Conservation (phyloP, 2,113 vertebrate genomes). For the Indri indri region DNA sequence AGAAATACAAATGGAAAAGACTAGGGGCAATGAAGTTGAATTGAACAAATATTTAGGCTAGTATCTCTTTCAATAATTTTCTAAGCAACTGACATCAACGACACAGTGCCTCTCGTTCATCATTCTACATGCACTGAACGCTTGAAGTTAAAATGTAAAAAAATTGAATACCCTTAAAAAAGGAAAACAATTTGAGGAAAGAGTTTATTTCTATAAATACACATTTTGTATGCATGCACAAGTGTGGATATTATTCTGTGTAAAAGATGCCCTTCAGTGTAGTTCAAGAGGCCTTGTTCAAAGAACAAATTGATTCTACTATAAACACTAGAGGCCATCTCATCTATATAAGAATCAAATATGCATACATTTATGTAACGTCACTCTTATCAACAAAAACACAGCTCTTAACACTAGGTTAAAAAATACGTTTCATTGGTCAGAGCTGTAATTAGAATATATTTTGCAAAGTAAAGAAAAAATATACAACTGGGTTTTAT, state of each 20-base stretch:
- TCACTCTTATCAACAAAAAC: conserved; percentile 80
- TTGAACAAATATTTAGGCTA: not conserved
- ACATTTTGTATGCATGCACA: conserved; percentile 70
- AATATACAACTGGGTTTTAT: conserved; percentile 70
- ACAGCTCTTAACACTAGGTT: conserved; percentile 70
- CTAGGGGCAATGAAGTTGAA: not conserved
- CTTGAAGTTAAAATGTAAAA: not conserved
- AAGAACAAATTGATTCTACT: conserved; percentile 53
- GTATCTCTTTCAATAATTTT: not conserved
- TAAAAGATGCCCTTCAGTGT: conserved; percentile 77
- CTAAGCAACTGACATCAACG: not conserved
- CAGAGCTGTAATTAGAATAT: conserved; percentile 76
- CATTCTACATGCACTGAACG: not conserved
- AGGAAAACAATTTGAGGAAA: conserved; percentile 25
- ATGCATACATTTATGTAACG: conserved; percentile 72
- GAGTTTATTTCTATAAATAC: conserved; percentile 71
- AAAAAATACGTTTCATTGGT: conserved; percentile 79
- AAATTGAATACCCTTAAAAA: not conserved
- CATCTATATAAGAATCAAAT: conserved; percentile 71
- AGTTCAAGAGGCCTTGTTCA: conserved; percentile 77
- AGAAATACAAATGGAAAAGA: not conserved
- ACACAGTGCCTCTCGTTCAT: not conserved
- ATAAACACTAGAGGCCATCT: not conserved
- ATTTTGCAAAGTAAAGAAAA: conserved; percentile 78
- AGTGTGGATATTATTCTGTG: conserved; percentile 73